Evolutionary conservation across 1,140 invertebrate species (phyloP).

Genomic region (Drosophila lacteicornis): DNA sequence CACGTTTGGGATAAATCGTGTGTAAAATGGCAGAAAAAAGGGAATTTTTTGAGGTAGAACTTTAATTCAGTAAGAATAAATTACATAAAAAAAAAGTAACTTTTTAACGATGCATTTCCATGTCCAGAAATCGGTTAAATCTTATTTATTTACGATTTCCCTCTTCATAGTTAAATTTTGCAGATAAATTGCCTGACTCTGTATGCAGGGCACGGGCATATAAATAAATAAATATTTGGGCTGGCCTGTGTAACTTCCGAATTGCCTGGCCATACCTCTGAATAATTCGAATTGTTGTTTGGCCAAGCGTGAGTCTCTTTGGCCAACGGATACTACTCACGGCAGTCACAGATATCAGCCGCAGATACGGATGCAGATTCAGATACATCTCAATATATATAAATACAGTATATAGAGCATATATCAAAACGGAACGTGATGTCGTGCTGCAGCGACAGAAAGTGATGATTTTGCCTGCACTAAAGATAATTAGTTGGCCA

Average conservation of each 20-base stretch:
- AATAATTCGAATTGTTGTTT: slow-evolving; percentile 68
- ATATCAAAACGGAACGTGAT: slow-evolving; percentile 34
- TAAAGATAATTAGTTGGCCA: slow-evolving; percentile 42
- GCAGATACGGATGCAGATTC: slow-evolving; percentile 20
- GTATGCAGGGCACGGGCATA: background rate
- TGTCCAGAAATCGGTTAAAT: background rate
- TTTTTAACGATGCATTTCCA: background rate
- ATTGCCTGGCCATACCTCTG: slow-evolving; percentile 26
- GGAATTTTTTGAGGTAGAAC: no score
- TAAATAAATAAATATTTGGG: slow-evolving; percentile 13
- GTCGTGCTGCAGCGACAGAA: slow-evolving; percentile 15
- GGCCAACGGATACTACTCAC: slow-evolving; percentile 12
- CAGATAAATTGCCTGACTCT: background rate
- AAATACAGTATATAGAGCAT: background rate
- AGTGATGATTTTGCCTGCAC: slow-evolving; percentile 18
- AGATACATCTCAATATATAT: slow-evolving; percentile 9
- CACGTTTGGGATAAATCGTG: background rate
- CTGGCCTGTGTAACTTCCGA: slow-evolving; percentile 7
- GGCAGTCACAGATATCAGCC: slow-evolving; percentile 23
- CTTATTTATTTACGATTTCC: slow-evolving; percentile 7
- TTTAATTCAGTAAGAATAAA: no score
- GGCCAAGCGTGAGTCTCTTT: slow-evolving; percentile 57
- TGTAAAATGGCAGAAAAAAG: background rate
- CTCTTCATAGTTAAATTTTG: background rate
- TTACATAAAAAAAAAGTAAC: no score